phyloP scores from a whole-genome alignment of 2,888 invertebrate species.

The Rotaria magnacalcarata region DNA sequence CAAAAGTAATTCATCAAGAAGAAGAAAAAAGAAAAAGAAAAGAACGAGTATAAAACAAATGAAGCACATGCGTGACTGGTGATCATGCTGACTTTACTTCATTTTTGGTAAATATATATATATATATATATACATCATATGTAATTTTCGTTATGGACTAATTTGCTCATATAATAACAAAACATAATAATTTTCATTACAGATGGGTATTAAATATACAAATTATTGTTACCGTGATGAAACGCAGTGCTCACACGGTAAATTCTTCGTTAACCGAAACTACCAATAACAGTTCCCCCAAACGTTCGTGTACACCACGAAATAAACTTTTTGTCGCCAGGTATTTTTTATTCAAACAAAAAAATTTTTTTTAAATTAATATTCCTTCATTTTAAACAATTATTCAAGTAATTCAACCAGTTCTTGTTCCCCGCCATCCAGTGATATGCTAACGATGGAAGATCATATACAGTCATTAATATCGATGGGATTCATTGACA shows the following conservation, averaged over 20 bases:
- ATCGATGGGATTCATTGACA: conserved; percentile 62
- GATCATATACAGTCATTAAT: conserved; percentile 60
- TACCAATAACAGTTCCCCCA: conserved; percentile 13
- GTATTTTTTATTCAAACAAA: neutral
- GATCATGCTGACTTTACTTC: neutral
- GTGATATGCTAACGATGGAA: conserved; percentile 51
- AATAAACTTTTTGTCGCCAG: neutral
- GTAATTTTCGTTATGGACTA: neutral
- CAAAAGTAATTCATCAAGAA: neutral
- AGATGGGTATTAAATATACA: neutral
- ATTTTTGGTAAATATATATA: neutral
- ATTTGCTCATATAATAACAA: neutral
- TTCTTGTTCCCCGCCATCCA: neutral
- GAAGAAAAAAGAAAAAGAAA: neutral
- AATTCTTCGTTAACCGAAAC: neutral
- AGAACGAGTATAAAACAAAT: neutral
- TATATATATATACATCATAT: neutral
- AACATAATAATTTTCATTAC: neutral
- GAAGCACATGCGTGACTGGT: neutral
- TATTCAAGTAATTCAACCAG: neutral
- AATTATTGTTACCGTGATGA: conserved; percentile 2
- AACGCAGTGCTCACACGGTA: conserved; percentile 15
- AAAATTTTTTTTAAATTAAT: neutral
- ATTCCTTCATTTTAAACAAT: neutral
- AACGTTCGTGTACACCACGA: neutral